Base-by-base conservation (phyloP, 2,888 invertebrate species). In the Dromius quadrimaculatus region DNA sequence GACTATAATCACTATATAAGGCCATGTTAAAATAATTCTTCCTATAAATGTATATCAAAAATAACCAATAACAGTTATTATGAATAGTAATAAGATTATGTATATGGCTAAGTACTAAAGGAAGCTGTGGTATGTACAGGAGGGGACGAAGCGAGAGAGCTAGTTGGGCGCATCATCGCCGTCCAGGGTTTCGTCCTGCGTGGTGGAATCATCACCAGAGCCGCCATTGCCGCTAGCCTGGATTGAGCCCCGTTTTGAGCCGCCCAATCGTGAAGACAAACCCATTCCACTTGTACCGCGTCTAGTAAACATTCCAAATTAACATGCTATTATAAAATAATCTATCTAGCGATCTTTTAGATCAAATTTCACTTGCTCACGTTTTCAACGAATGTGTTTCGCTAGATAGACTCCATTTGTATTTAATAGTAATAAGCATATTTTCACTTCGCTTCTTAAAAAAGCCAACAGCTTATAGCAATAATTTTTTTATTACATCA, bases 161-260 rank as follows among this genome's bases (percentile, higher is more conserved):
- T 84, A 86, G 77, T 86, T 87, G 73, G 85, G 84, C 74, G 83
- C 84, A 74, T 91, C 92, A 77, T 91, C 90, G 78, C 90, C 91
- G 81, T 91, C 91, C 82, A 90, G 86, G 77, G 90, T 89, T 79
- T 92, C 92, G 81, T 92, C 89, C 83, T 91, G 90, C 75, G 90
- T 90, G 79, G 89, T 86, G 71, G 90, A 90, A 82, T 91, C 92
- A 81, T 91, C 92, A 5, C 91, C 91, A 45, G 90, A 90, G 74
- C 90, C 90, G 74, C 83, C 82, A 38, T 83, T 86, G 79, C 82
- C 80, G 43, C 86, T 84, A 19, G 90, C 87, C 77, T 87, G 89
- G 50, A 92, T 86, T 2, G 92, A 91, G 32, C 90, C 87, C 69
- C 92, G 88, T 83, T 91, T 91, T 41, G 82, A 78, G 75, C 88